phyloP scores from a whole-genome alignment of 2,797 vertebrate genomes.

The Cygnus olor region DNA sequence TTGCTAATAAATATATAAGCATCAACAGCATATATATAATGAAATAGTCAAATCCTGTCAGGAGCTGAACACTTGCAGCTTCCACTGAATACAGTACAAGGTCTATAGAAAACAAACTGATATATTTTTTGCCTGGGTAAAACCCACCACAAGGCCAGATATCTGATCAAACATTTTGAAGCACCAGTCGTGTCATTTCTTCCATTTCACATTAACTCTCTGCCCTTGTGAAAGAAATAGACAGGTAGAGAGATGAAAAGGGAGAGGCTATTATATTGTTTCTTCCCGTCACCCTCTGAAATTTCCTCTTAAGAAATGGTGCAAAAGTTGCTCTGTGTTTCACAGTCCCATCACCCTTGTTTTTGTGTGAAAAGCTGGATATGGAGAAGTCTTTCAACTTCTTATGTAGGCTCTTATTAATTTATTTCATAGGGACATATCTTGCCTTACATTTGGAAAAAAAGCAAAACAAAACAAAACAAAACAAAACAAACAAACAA shows the following conservation, averaged over 20 bases:
- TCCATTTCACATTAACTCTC: not conserved
- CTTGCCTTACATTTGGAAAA: not conserved
- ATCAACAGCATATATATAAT: not conserved
- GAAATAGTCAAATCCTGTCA: not conserved
- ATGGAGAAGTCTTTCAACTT: not conserved
- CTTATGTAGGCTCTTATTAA: fast-evolving
- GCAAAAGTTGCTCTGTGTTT: fast-evolving
- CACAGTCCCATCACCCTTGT: not conserved
- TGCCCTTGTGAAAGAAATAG: not conserved
- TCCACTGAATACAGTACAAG: not conserved
- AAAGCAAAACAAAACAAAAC: no score
- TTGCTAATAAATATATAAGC: fast-evolving
- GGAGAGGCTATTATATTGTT: not conserved
- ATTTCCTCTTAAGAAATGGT: not conserved
- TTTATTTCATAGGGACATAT: fast-evolving
- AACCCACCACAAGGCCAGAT: not conserved
- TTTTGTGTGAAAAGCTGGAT: not conserved
- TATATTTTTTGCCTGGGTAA: not conserved
- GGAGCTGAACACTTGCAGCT: not conserved
- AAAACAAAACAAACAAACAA: no score
- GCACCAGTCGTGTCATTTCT: not conserved
- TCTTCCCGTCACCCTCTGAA: not conserved
- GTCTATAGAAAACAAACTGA: not conserved
- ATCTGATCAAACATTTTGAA: not conserved
- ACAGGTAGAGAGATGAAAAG: not conserved